These are phyloP conservation scores for Beris chalybata DNA, from an alignment of 2,888 invertebrate genomes.

Conservation along the genomic window DNA sequence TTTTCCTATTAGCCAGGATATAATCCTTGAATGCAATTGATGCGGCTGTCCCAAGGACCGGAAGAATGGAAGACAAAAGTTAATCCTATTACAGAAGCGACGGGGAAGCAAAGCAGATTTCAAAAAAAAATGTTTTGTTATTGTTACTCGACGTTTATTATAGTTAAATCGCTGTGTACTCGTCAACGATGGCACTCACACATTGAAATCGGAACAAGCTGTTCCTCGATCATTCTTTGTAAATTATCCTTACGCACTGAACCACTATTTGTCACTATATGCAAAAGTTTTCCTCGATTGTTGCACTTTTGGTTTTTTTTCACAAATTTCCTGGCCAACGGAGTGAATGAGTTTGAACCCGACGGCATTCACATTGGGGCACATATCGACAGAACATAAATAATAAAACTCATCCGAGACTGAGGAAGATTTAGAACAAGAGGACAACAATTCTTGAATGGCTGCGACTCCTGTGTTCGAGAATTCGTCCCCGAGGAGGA, in stretches of 20 bases:
- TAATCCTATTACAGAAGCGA: constrained; percentile 14
- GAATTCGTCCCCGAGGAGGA: constrained; percentile 19
- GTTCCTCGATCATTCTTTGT: constrained; percentile 52
- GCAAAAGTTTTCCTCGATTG: not conserved
- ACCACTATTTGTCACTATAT: not conserved
- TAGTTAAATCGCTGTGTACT: not conserved
- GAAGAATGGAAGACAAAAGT: constrained; percentile 14
- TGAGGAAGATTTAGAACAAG: constrained; percentile 33
- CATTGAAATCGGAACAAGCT: constrained; percentile 53
- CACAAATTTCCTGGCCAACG: no score
- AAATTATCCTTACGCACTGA: not conserved
- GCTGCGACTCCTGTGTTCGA: not conserved
- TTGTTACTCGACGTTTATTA: not conserved
- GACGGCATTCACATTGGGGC: constrained; percentile 6
- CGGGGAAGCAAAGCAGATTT: not conserved
- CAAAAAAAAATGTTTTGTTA: not conserved
- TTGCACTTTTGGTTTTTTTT: no score
- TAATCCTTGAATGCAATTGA: constrained; percentile 11
- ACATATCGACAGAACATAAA: constrained; percentile 34
- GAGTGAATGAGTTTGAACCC: not conserved
- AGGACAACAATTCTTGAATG: constrained; percentile 32
- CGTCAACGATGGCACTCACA: constrained; percentile 48
- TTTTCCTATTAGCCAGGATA: constrained; percentile 7
- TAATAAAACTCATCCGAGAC: constrained; percentile 34
- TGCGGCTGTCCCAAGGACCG: not conserved